Percentiles rank a stretch among this genome's conserved stretches.
Evolutionary conservation across 2,797 vertebrate species (phyloP).

Genomic region (Spinus pinus): DNA sequence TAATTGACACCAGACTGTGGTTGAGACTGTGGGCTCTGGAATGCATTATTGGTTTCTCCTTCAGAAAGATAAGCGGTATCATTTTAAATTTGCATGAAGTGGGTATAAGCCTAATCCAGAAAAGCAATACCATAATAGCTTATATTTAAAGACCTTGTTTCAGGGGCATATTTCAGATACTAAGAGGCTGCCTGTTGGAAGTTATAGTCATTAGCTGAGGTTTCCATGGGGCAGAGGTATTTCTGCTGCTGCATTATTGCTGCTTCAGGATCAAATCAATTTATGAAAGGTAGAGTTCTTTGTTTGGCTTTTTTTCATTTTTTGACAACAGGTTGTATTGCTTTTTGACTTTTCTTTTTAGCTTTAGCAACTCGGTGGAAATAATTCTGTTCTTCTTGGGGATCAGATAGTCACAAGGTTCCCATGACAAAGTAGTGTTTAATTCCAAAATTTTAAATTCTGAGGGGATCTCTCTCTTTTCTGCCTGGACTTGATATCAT

Average conservation of each 20-base stretch:
- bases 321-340: neutral
- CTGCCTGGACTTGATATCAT: neutral
- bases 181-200: slow-evolving; percentile 8
- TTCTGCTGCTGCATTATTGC: neutral
- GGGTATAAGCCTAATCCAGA: neutral
- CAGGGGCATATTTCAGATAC: neutral
- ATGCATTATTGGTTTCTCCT: neutral
- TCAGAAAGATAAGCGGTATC: neutral
- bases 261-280: neutral
- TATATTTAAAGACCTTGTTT: slow-evolving; percentile 24
- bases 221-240: neutral
- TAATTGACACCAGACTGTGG: slow-evolving; percentile 34
- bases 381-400: neutral
- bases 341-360: neutral
- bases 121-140: neutral
- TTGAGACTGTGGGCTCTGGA: neutral
- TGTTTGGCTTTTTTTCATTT: neutral
- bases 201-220: neutral
- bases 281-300: neutral
- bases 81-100: slow-evolving; percentile 34
- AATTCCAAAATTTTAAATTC: neutral
- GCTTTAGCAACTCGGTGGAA: neutral
- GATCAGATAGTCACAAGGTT: neutral
- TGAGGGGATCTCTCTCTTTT: neutral
- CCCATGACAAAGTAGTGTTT: neutral